Conservation (phyloP, 1,140 invertebrate species). For the Leptinotarsa defecta region DNA sequence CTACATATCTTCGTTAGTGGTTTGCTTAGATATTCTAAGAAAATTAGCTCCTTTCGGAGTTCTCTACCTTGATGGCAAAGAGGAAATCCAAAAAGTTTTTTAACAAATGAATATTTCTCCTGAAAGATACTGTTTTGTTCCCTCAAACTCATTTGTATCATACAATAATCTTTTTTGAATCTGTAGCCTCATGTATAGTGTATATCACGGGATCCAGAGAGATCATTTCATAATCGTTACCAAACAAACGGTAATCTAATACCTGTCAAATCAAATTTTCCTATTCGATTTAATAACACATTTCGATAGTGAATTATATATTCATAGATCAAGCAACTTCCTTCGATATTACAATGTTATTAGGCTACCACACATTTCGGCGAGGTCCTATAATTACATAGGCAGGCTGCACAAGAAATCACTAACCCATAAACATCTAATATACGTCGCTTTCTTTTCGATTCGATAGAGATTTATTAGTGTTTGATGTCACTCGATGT, state of each 20-base stretch:
- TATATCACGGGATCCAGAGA: not conserved
- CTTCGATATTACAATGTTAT: constrained; percentile 11
- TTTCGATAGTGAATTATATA: constrained; percentile 15
- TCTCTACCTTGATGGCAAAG: too few species aligned
- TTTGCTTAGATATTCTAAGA: too few species aligned
- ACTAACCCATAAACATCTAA: constrained; percentile 11
- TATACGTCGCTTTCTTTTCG: constrained; percentile 2
- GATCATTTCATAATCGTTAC: not conserved
- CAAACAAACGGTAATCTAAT: constrained; percentile 6
- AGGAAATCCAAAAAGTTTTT: too few species aligned
- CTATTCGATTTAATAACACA: constrained; percentile 14
- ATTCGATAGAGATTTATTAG: constrained; percentile 3
- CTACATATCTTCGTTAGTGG: too few species aligned
- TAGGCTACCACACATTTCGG: constrained; percentile 20
- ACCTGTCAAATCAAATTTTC: constrained; percentile 15
- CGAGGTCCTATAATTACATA: constrained; percentile 12
- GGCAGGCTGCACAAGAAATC: constrained; percentile 2
- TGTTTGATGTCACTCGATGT: not conserved
- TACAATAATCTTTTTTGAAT: too few species aligned
- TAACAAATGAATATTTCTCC: too few species aligned
- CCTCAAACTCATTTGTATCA: too few species aligned
- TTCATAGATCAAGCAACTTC: constrained; percentile 17
- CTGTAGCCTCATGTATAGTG: too few species aligned
- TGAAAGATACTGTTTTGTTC: too few species aligned
- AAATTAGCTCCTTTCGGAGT: too few species aligned